A percentile compares a stretch with the other conserved stretches of the same genome.
These are phyloP conservation scores for Dendrocopos noguchii DNA, from an alignment of 2,113 vertebrate species.

Conservation along the genomic window DNA sequence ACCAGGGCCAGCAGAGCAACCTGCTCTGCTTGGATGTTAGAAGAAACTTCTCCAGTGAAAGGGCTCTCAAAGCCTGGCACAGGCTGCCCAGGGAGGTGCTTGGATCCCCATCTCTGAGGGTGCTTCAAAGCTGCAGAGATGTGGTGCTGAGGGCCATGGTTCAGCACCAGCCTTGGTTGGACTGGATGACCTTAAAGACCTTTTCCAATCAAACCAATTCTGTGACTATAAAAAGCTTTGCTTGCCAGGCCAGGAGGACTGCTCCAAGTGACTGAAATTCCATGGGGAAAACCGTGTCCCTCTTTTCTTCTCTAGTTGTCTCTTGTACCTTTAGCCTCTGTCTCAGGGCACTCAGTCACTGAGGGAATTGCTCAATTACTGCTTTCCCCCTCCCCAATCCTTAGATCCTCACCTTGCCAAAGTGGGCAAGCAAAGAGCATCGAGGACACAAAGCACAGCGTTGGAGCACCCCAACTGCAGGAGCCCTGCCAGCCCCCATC, in stretches of 20 bases:
- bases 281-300: slow-evolving; percentile 1
- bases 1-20: too few relatives aligned
- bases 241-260: background rate
- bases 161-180: too few relatives aligned
- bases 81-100: too few relatives aligned
- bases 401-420: background rate
- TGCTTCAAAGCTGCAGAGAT: too few relatives aligned
- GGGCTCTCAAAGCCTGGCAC: too few relatives aligned
- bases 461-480: rapidly evolving
- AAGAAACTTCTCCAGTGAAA: too few relatives aligned
- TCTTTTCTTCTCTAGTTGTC: background rate
- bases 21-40: too few relatives aligned
- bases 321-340: background rate
- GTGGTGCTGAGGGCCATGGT: too few relatives aligned
- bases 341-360: background rate
- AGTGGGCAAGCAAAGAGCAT: background rate
- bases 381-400: background rate
- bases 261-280: background rate
- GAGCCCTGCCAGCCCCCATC: rapidly evolving
- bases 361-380: background rate
- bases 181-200: too few relatives aligned
- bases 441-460: rapidly evolving
- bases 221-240: background rate
- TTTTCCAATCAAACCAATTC: too few relatives aligned
- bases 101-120: too few relatives aligned